Evolutionary conservation across 2,113 vertebrate species (phyloP).

Genomic region (Mormoops blainvillei): DNA sequence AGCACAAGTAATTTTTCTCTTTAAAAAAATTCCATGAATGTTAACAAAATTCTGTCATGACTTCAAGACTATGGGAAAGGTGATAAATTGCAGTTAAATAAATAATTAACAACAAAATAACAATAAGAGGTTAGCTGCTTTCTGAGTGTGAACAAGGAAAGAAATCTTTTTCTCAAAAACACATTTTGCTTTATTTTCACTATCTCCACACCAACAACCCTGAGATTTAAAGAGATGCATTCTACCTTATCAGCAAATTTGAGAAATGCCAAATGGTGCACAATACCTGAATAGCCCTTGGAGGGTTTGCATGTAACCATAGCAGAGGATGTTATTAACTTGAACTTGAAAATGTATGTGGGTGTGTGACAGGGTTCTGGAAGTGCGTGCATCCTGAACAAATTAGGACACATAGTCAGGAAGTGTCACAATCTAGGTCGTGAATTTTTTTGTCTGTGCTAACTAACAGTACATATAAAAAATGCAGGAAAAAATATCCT

Average conservation of each 20-base stretch:
- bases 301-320: background rate
- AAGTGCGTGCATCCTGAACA: constrained; percentile 40
- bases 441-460: background rate
- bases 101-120: background rate
- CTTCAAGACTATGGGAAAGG: background rate
- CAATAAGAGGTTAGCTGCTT: background rate
- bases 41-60: background rate
- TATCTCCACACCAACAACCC: background rate
- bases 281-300: background rate
- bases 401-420: constrained; percentile 45
- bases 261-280: background rate
- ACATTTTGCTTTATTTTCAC: background rate
- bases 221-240: background rate
- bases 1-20: background rate
- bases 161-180: background rate
- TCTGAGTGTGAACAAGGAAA: background rate
- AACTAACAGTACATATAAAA: constrained; percentile 12
- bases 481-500: background rate
- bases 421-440: constrained; percentile 43
- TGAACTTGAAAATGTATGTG: background rate
- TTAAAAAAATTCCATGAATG: background rate
- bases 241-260: background rate
- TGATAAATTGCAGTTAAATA: background rate
- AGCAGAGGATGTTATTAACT: background rate
- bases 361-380: constrained; percentile 20